Percentiles rank a stretch among this genome's conserved stretches.
Conservation (phyloP, 2,113 vertebrate species). For the Limanda limanda region DNA sequence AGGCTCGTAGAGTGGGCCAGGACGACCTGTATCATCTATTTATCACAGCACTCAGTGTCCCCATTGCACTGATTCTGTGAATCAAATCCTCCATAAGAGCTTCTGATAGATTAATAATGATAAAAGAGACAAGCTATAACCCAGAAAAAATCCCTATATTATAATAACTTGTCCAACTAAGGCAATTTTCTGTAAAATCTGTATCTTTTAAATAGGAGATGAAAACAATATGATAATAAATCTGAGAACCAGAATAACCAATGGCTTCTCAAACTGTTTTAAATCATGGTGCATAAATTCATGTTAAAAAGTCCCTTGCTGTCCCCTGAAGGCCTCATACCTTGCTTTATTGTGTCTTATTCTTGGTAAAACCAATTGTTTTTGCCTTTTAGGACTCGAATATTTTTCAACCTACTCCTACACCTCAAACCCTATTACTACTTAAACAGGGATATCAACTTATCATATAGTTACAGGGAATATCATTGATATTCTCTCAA, state of each 20-base stretch:
- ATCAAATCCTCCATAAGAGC: slow-evolving; percentile 16
- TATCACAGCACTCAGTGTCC: slow-evolving; percentile 48
- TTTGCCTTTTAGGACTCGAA: background rate
- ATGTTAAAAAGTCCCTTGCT: background rate
- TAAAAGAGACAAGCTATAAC: background rate
- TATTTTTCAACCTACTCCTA: background rate
- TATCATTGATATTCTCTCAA: background rate
- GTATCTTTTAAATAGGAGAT: background rate
- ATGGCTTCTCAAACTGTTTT: background rate
- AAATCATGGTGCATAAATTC: background rate
- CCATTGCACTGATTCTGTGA: slow-evolving; percentile 35
- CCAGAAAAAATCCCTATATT: background rate
- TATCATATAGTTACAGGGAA: background rate
- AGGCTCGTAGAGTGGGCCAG: slow-evolving; percentile 77
- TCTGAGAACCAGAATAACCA: background rate
- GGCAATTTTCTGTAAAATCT: too few relatives aligned
- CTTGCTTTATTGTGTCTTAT: background rate
- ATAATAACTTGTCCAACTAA: background rate
- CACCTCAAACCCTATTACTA: background rate
- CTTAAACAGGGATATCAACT: background rate
- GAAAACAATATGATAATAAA: background rate
- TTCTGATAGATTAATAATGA: background rate
- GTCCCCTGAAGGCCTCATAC: background rate
- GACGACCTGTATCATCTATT: slow-evolving; percentile 71
- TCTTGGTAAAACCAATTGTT: background rate